Evolutionary conservation across 2,797 vertebrate species (phyloP), one percentile per base, ranked within the genome.

Genomic region (Chlorospingus semifuscus): DNA sequence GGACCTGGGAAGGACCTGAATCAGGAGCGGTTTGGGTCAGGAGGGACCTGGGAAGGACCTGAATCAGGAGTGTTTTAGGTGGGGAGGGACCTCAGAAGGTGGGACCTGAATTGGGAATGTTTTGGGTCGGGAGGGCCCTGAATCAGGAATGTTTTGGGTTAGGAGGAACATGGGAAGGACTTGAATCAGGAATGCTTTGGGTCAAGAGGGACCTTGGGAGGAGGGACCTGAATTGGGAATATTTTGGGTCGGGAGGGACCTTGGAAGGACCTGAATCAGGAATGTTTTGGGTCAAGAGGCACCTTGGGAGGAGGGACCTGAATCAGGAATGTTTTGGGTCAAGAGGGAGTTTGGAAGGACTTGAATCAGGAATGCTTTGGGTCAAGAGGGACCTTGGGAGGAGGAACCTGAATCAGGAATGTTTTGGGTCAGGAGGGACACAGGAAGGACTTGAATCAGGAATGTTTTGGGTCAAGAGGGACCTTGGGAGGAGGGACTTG

Each of bases 151-250:
- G 26, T 2, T 50, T 50, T 50, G 49, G 16, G 27, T 29, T 2
- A 6, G 2, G 49, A 29, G 27, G 27, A 16, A 50, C 47, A 5
- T 27, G 4, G 9, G 47, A 2, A 49, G 24, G 47, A 49, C 16
- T 2, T 50, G 49, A 49, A 49, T 49, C 3, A 3, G 14, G 8
- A 49, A 10, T 15, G 23, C 0, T 49, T 39, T 50, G 46, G 18
- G 17, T 15, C 0, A 0, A 9, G 57, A 76, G 29, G 27, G 27
- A 19, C 1, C 5, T 17, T n/a, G n/a, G n/a, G n/a, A 1, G 20
- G 44, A 21, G n/a, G n/a, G n/a, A n/a, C n/a, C 41, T 41, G 41
- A 41, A 41, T 41, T 16, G 7, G 16, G 41, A 41, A 41, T 41
- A 15, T 11, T 41, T 41, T 41, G 39, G 15, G 39, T 41, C 5